These are phyloP conservation scores for Pipistrellus pygmaeus DNA, from an alignment of 2,797 vertebrate species.

Conservation along the genomic window DNA sequence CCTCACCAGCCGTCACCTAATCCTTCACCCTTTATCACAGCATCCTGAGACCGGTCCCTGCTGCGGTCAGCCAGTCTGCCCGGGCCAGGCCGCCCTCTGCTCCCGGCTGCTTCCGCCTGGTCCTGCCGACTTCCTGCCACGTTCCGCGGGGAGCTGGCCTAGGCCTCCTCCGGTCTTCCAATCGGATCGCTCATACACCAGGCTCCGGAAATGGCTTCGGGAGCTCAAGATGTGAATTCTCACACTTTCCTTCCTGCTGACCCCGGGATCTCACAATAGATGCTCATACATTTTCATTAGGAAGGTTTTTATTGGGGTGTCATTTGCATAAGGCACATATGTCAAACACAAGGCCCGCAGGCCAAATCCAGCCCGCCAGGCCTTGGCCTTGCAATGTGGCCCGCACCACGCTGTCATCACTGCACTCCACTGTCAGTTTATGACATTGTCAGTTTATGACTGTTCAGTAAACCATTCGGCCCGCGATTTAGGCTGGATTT, in stretches of 20 bases:
- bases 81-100: background rate
- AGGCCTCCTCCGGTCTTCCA: background rate
- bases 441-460: too few species aligned
- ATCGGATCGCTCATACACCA: background rate
- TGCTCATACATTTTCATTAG: background rate
- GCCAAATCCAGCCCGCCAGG: too few species aligned
- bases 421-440: too few species aligned
- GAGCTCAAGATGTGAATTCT: background rate
- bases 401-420: too few species aligned
- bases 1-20: background rate
- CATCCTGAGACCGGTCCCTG: background rate
- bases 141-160: background rate
- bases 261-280: background rate
- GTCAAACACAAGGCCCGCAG: too few species aligned
- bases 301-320: background rate
- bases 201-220: background rate
- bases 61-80: accelerated
- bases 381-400: too few species aligned
- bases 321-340: background rate
- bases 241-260: background rate
- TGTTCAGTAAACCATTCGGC: too few species aligned
- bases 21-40: background rate
- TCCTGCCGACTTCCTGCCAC: background rate
- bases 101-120: background rate
- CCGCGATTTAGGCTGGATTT: too few species aligned